Conservation (phyloP, 2,797 vertebrate genomes). For the Lepus oiostolus region DNA sequence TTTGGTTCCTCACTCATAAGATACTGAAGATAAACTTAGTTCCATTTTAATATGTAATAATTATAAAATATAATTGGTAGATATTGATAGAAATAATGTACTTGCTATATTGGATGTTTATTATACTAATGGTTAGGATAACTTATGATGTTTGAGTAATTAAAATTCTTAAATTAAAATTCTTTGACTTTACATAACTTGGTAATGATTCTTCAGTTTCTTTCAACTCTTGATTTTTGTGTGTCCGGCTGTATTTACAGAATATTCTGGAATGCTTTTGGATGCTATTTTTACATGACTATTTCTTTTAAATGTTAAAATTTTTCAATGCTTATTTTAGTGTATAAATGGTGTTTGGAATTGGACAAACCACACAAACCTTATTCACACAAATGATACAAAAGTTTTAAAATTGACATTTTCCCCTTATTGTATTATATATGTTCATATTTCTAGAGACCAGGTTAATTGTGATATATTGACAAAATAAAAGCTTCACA, state of each 20-base stretch:
- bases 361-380: not conserved
- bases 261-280: not conserved
- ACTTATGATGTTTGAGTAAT: not conserved
- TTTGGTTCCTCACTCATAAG: not conserved
- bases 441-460: constrained; percentile 8
- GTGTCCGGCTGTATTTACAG: not conserved
- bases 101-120: constrained; percentile 13
- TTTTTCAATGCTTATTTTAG: not conserved
- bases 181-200: not conserved
- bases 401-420: not conserved
- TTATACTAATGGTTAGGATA: not conserved
- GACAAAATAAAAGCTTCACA: constrained; percentile 32
- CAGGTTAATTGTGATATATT: constrained; percentile 18
- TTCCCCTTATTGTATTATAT: not conserved
- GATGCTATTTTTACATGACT: not conserved
- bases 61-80: not conserved
- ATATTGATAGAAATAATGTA: not conserved
- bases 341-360: not conserved
- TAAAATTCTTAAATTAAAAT: not conserved
- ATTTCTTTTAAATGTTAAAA: constrained; percentile 10
- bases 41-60: constrained; percentile 5
- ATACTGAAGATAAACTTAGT: constrained; percentile 2
- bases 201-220: not conserved
- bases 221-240: not conserved
- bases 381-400: not conserved